phyloP scores from a whole-genome alignment of 53 echinoderm and acorn worm genomes.

The Echinometra lucunter region DNA sequence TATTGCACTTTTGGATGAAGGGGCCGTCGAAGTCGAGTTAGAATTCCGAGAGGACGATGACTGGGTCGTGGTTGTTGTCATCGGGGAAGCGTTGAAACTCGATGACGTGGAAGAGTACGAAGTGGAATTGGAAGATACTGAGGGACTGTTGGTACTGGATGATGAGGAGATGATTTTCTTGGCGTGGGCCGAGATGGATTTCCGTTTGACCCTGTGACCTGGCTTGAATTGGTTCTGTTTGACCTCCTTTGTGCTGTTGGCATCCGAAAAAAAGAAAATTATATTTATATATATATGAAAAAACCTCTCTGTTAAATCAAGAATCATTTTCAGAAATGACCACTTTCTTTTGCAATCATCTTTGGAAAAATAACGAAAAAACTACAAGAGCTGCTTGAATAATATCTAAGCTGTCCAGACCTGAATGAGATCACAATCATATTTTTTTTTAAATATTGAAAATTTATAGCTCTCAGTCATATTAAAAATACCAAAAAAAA shows the following conservation, averaged over 20 bases:
- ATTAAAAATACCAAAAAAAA: too few species aligned
- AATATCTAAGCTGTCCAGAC: too few species aligned
- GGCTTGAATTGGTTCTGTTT: slow-evolving; percentile 85
- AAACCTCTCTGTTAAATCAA: too few species aligned
- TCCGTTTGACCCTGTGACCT: slow-evolving; percentile 84
- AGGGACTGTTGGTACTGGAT: slow-evolving; percentile 62
- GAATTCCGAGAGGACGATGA: slow-evolving; percentile 62
- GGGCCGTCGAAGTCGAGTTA: slow-evolving; percentile 19
- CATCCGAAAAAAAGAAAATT: neutral
- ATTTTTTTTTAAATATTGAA: too few species aligned
- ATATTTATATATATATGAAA: too few species aligned
- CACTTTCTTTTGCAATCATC: too few species aligned
- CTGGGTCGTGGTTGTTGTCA: slow-evolving; percentile 21
- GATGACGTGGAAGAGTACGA: slow-evolving; percentile 72
- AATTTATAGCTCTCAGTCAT: too few species aligned
- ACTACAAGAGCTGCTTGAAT: too few species aligned
- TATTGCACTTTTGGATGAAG: slow-evolving; percentile 69
- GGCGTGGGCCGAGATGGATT: slow-evolving; percentile 73
- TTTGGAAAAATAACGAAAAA: too few species aligned
- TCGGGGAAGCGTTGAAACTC: slow-evolving; percentile 36
- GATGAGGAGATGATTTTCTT: slow-evolving; percentile 69
- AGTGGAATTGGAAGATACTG: slow-evolving; percentile 68
- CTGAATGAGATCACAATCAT: too few species aligned
- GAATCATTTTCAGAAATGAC: too few species aligned
- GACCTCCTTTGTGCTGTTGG: slow-evolving; percentile 89